Base-by-base conservation (phyloP, 2,113 vertebrate species). In the Caloenas nicobarica region DNA sequence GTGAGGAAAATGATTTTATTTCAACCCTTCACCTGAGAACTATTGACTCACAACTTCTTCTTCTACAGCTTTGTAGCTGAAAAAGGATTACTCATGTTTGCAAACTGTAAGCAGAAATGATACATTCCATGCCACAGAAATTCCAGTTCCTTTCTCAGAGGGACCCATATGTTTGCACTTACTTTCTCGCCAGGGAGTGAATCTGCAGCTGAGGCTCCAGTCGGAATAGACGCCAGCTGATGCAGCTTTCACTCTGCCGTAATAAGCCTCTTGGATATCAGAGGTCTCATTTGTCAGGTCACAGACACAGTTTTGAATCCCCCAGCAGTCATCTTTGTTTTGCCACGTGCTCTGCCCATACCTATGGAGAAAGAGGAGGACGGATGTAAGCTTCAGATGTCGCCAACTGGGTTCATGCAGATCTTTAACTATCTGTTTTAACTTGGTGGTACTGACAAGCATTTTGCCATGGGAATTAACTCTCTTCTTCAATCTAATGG, bases 181-280 rank as follows among this genome's bases (percentile, higher is more conserved):
- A 98, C 98, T 98, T 96, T 98, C 97, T 96, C 71, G 34, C 97
- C 96, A 97, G 33, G 98, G 98, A 42, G 36, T 97, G 92, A 98
- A 98, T 44, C 97, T 97, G 36, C 19, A 57, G 9, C 97, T 97
- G 86, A 92, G 90, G 82, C 78, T 96, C 98, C 98, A 98, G 54
- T 13, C 16, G 0, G 97, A 98, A 57, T 58, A 77, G 68, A 73
- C 5, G 1, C 94, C 96, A 16, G 80, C 86, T 4, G 64, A 73
- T 1, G 56, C 40, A 0, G 90, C 88, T 92, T 51, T 97, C 88
- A 98, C 98, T 71, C 98, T 95, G 68, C 96, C 97, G 0, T 98
- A 98, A 57, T 98, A 97, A 40, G 89, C 93, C 48, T 98, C 97
- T 66, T 81, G 91, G 22, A 97, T n/a, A 2, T 94, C 79, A n/a